Conservation (phyloP, 2,797 vertebrate genomes). For the Thripadectes ignobilis region DNA sequence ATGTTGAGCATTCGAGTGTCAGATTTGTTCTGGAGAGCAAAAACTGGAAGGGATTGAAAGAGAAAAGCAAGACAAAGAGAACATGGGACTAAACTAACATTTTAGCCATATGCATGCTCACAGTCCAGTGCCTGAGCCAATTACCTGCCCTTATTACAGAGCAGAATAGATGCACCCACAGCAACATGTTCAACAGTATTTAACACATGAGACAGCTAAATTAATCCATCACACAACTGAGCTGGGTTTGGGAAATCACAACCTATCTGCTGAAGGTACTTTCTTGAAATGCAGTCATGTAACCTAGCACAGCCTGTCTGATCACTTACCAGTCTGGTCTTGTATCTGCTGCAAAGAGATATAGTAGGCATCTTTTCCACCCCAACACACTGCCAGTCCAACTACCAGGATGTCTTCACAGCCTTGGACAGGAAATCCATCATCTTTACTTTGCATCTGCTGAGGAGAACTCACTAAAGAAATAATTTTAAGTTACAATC, state of each 20-base stretch:
- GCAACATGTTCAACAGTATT: neutral
- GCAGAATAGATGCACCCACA: neutral
- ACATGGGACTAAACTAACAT: neutral
- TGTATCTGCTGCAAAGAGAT: slow-evolving; percentile 88
- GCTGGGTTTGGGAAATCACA: neutral
- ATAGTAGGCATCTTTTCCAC: slow-evolving; percentile 93
- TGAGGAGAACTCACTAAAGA: slow-evolving; percentile 60
- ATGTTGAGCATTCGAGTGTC: neutral
- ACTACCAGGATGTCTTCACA: slow-evolving; percentile 81
- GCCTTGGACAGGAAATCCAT: slow-evolving; percentile 85
- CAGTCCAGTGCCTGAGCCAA: neutral
- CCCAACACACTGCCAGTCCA: slow-evolving; percentile 94
- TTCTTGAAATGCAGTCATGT: neutral
- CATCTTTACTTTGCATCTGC: slow-evolving; percentile 25
- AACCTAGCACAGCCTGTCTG: neutral
- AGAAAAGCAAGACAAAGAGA: neutral
- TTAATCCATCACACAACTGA: neutral
- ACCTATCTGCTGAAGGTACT: neutral
- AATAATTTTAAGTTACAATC: slow-evolving; percentile 24
- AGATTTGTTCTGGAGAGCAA: neutral
- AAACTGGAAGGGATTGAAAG: neutral
- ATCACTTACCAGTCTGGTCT: slow-evolving; percentile 80
- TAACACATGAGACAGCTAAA: neutral
- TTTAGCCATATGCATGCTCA: neutral
- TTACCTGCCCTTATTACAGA: neutral